Evolutionary conservation across 1,140 invertebrate genomes (phyloP), one percentile per base, ranked within the genome.

Genomic region (Sinella curviseta): DNA sequence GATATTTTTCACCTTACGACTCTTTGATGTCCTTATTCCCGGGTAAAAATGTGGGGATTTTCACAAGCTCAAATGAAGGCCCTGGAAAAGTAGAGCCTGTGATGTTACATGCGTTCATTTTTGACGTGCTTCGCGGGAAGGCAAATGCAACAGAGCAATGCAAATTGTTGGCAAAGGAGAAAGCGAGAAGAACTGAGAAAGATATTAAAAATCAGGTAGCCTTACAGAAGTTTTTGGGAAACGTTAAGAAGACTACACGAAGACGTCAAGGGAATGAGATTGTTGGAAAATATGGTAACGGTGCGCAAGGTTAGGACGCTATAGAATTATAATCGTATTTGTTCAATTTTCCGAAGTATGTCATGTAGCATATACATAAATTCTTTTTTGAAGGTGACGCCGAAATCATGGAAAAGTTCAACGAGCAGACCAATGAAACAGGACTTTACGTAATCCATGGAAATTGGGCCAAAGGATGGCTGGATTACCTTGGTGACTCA

Each of bases 11-110:
- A 12, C 79, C 79, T 1, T 77, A 55, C 30, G 16, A 33, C 12
- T 55, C 57, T 73, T 48, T 74, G 0, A 57, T 80, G 65, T 74
- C 79, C 17, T n/a, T 80, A 3, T 80, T 54, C 67, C 79, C 79
- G 28, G 79, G 33, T 20, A 24, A 70, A 4, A 79, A 79, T n/a
- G 31, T 79, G 8, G 78, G 55, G 36, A 76, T 79, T 24, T 79
- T 48, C 30, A 70, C 74, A 30, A 75, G 73, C 20, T 26, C 28
- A 14, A 75, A 28, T 14, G 4, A 39, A 75, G 33, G n/a, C 2
- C 33, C 33, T 17, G 36, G 1, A 36, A 3, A n/a, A 14, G 2
- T 39, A 4, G 26, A 39, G 16, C 8, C 14, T 2, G 14, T 17
- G 1, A n/a, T 1, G 2, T 3, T 75, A 4, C 33, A 75, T 36